A percentile compares a stretch with the other conserved stretches of the same genome.
Conservation (phyloP, 2,888 invertebrate species). For the Bugulina stolonifera region DNA sequence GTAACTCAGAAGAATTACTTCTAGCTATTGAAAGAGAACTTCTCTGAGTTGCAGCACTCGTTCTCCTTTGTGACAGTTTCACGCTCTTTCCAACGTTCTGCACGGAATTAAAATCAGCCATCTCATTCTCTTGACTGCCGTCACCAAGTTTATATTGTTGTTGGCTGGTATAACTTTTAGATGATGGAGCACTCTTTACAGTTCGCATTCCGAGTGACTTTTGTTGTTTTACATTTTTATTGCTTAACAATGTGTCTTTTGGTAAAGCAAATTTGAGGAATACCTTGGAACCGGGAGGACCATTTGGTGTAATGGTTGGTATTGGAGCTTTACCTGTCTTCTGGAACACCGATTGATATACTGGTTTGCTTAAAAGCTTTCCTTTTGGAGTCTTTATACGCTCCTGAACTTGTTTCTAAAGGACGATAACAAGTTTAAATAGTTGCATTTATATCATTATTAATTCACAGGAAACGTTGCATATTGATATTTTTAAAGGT, state of each 20-base stretch:
- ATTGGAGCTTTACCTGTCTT: neutral
- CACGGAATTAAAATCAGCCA: neutral
- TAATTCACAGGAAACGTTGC: too few relatives aligned
- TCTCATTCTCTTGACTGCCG: neutral
- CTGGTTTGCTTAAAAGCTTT: constrained; percentile 3
- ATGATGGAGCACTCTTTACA: neutral
- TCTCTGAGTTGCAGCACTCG: neutral
- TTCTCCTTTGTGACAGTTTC: neutral
- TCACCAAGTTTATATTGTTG: neutral
- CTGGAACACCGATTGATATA: neutral
- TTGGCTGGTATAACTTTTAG: neutral
- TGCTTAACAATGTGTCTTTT: neutral
- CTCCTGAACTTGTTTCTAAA: too few relatives aligned
- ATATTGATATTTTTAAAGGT: too few relatives aligned
- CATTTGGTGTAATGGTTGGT: constrained; percentile 14
- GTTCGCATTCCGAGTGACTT: neutral
- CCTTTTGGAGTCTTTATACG: neutral
- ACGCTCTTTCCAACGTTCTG: neutral
- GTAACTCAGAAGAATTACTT: neutral
- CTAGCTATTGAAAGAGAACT: neutral
- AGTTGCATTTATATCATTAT: too few relatives aligned
- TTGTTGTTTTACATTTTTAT: neutral
- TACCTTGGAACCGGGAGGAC: constrained; percentile 6
- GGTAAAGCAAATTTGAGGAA: neutral
- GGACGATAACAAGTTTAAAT: too few relatives aligned